Evolutionary conservation across 2,797 vertebrate genomes (phyloP), one percentile per base, ranked within the genome.

Genomic region (Bufotes viridis): DNA sequence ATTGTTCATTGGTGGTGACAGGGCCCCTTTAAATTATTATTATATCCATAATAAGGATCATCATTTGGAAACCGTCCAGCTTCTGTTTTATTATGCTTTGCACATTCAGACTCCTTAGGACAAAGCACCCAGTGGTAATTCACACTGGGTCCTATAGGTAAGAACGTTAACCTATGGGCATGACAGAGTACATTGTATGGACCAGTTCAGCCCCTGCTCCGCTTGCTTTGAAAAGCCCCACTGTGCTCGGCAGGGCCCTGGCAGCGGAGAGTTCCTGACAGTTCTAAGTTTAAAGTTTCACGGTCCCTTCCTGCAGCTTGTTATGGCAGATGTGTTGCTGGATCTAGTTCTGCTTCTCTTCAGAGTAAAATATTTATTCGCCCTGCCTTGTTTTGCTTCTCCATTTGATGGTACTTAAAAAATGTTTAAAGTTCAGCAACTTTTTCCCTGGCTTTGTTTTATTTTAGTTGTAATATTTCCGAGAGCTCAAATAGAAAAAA

Each of bases 321-420:
- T 92, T 92, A 55, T 90, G 92, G 92, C 94, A 94, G 93, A 93
- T 93, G 93, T 92, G 81, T 88, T 84, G 88, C 70, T 89, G 93
- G 93, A 91, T 81, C 90, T 11, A 10, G 90, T 91, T 92, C 92
- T 82, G 87, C 87, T 76, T 69, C 55, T 90, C 91, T 91, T 90
- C 22, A 1, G 87, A 65, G 83, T 90, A 91, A 90, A 91, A 57
- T 94, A 91, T 95, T 95, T 93, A 90, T 84, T 90, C 90, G 87
- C 0, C 86, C 88, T 89, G 83, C 82, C 91, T 90, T 90, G 82
- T 92, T 92, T 91, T 89, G 84, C 92, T 90, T 90, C 80, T 6
- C 88, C 34, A 2, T 76, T 69, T 65, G 86, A 34, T 67, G 17
- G 90, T 82, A 49, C 4, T 7, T 69, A 69, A 87, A 89, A 81